Percentiles rank a stretch among this genome's conserved stretches.
Conservation (phyloP, 2,797 vertebrate species). For the Eupleurogrammus muticus region DNA sequence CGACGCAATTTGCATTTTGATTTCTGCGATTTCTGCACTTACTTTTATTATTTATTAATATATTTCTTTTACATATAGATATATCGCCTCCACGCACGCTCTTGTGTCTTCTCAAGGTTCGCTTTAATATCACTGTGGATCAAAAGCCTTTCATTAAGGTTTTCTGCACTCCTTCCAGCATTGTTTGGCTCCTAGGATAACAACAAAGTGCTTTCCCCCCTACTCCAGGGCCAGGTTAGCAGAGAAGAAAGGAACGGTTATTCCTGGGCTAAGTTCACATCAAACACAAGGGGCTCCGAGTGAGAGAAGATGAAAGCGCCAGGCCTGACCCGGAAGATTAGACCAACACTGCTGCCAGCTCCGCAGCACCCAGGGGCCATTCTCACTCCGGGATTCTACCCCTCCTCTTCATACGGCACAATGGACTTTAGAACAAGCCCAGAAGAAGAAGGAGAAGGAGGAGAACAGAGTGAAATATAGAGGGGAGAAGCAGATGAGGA, state of each 20-base stretch:
- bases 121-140: conserved; percentile 79
- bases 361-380: conserved; percentile 79
- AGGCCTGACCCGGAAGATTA: conserved; percentile 86
- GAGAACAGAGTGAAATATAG: conserved; percentile 61
- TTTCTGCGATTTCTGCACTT: conserved; percentile 77
- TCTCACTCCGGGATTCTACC: conserved; percentile 73
- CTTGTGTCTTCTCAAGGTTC: conserved; percentile 60
- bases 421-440: conserved; percentile 70
- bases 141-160: conserved; percentile 85
- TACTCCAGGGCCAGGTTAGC: conserved; percentile 79
- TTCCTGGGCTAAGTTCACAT: conserved; percentile 87
- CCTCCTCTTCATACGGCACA: conserved; percentile 69
- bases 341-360: conserved; percentile 81
- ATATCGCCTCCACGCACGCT: conserved; percentile 10
- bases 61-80: background rate
- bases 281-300: conserved; percentile 84
- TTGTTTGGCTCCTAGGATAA: conserved; percentile 84
- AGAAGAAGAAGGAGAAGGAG: conserved; percentile 58
- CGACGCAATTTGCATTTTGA: conserved; percentile 79
- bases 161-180: conserved; percentile 79
- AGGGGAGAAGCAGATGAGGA: conserved; percentile 50
- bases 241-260: conserved; percentile 81
- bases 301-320: conserved; percentile 85
- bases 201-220: conserved; percentile 81
- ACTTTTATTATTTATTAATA: conserved; percentile 19